A percentile compares a stretch with the other conserved stretches of the same genome.
Conservation (phyloP, 2,888 invertebrate species). For the Thymelicus lineola region DNA sequence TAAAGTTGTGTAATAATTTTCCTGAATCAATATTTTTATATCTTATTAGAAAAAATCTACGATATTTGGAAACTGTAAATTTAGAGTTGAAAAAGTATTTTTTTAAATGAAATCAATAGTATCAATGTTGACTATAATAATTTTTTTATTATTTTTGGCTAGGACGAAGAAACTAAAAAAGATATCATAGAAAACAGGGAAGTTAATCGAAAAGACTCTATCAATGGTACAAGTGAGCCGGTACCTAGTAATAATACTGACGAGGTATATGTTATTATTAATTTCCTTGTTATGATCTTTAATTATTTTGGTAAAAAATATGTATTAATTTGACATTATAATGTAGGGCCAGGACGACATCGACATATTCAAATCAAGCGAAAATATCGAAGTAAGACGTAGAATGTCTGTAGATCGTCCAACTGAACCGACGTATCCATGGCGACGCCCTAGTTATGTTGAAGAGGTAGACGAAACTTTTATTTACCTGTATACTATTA, state of each 20-base stretch:
- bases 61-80: too few relatives aligned
- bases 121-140: too few relatives aligned
- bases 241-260: constrained; percentile 52
- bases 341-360: constrained; percentile 26
- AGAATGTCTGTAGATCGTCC: constrained; percentile 48
- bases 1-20: background rate
- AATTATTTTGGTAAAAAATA: background rate
- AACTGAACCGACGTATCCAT: constrained; percentile 49
- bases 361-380: constrained; percentile 39
- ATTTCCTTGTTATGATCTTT: background rate
- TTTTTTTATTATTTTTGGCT: background rate
- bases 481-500: background rate
- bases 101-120: too few relatives aligned
- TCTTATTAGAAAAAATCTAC: too few relatives aligned
- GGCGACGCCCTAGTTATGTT: constrained; percentile 48
- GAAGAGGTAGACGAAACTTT: constrained; percentile 48
- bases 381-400: constrained; percentile 41
- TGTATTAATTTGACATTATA: background rate
- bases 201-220: background rate
- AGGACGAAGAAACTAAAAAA: constrained; percentile 9
- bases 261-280: constrained; percentile 41
- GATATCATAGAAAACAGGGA: constrained; percentile 10
- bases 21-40: too few relatives aligned
- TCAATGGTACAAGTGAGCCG: constrained; percentile 45
- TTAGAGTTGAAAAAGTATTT: too few relatives aligned